Evolutionary conservation across 2,113 vertebrate genomes (phyloP), one percentile per base, ranked within the genome.

Genomic region (Chaenogobius annularis): DNA sequence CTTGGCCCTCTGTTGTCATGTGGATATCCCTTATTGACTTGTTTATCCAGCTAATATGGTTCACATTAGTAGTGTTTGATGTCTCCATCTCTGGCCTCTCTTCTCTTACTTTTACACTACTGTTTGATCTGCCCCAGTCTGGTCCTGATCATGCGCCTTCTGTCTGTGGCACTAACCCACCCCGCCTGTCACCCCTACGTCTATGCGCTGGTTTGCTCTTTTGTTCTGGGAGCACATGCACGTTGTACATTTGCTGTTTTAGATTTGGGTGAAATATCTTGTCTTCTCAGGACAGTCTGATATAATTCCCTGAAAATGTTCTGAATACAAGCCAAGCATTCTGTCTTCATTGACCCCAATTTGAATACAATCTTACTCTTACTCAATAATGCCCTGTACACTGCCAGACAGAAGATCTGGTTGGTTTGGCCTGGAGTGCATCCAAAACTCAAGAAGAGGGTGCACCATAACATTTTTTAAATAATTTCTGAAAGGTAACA

Each of bases 11-110:
- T 72, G 19, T 73, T 73, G 22, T 22, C 35, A 8, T 52, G 46
- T 58, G 50, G 62, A n/a, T 74, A 11, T 64, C 47, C 48, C 62
- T 74, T 77, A 66, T 55, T 73, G 61, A 20, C 14, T 58, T 75
- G 66, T 62, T 63, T 73, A 68, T 54, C 55, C 66, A 73, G 72
- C 72, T 22, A 58, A 82, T 87, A 83, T 91, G 87, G 82, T 89
- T 91, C 84, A 87, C 82, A 86, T 91, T 90, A 90, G 86, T 74
- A 43, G 69, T 91, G 85, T 91, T 92, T 92, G 90, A 92, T 91
- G 89, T 91, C 83, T 91, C 83, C 87, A 89, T 92, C 87, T 73
- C 75, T 81, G 83, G 82, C 82, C 86, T 88, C 80, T 78, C 76
- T 86, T 80, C 79, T 83, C 83, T 82, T 56, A 83, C 83, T 90